These are phyloP conservation scores for Xanthia icteritia DNA, from an alignment of 2,888 invertebrate species.

Conservation along the genomic window DNA sequence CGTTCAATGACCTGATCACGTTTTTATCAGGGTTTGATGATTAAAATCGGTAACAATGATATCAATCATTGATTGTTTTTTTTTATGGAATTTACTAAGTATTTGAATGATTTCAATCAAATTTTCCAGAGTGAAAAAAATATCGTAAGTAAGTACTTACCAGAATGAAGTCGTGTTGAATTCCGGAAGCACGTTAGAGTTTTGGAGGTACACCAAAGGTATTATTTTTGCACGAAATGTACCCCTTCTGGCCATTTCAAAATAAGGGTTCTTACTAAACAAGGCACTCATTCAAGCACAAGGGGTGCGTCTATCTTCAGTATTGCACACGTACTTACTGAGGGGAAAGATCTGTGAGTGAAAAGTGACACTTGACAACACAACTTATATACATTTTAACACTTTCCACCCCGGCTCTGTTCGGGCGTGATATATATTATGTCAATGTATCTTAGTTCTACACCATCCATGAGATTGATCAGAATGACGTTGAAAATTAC, in stretches of 20 bases:
- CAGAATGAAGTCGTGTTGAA: not conserved
- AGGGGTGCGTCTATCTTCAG: slow-evolving; percentile 43
- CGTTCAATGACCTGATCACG: slow-evolving; percentile 7
- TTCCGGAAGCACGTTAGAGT: not conserved
- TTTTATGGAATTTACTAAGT: too few relatives aligned
- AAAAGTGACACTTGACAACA: slow-evolving; percentile 31
- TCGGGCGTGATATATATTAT: not conserved
- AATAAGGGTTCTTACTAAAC: slow-evolving; percentile 36
- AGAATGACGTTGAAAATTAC: not conserved
- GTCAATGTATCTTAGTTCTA: not conserved
- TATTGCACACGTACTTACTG: slow-evolving; percentile 6
- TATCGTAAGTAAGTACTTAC: not conserved
- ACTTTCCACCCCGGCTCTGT: not conserved
- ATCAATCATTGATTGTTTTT: not conserved
- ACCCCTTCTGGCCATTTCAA: slow-evolving; percentile 6
- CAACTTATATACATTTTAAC: slow-evolving; percentile 7
- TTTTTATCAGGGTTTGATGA: not conserved
- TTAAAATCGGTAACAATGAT: not conserved
- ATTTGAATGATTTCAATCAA: slow-evolving; percentile 1
- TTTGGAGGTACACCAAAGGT: not conserved
- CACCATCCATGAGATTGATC: not conserved
- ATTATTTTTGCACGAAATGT: not conserved
- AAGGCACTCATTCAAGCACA: slow-evolving; percentile 41
- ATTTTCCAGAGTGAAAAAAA: not conserved
- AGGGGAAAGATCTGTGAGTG: slow-evolving; percentile 25